phyloP scores from a whole-genome alignment of 2,113 vertebrate species.

The Empidonax alnorum region DNA sequence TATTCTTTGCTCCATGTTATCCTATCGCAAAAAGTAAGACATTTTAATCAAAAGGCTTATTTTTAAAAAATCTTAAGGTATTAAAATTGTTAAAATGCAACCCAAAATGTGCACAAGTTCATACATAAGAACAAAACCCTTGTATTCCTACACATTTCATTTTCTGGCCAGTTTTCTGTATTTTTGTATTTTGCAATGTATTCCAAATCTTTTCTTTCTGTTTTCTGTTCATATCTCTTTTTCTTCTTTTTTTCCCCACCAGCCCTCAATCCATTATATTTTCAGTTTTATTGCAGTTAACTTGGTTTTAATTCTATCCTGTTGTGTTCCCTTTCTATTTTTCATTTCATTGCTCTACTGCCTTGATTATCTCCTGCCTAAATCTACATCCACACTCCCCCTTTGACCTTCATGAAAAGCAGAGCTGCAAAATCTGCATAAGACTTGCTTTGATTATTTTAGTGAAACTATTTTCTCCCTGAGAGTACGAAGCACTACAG shows the following conservation, averaged over 20 bases:
- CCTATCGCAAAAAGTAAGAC: neutral
- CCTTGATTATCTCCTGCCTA: neutral
- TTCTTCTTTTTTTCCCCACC: neutral
- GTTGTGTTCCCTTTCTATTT: neutral
- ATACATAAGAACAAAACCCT: neutral
- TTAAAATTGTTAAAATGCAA: neutral
- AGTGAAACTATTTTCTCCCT: neutral
- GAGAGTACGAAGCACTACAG: neutral
- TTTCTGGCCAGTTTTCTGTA: neutral
- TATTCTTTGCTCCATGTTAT: neutral
- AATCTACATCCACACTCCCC: neutral
- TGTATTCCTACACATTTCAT: neutral
- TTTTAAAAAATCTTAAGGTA: neutral
- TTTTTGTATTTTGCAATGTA: neutral
- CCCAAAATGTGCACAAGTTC: neutral
- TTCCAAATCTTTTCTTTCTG: neutral
- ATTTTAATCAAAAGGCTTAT: neutral
- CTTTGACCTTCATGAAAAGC: neutral
- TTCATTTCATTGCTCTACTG: neutral
- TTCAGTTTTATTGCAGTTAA: neutral
- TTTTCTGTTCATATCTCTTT: neutral
- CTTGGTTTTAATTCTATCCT: neutral
- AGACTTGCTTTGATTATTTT: neutral
- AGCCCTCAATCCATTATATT: neutral
- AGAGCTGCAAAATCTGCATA: neutral